Percentiles rank a stretch among this genome's conserved stretches.
These are phyloP conservation scores for Masticophis lateralis DNA, from an alignment of 2,797 vertebrate species.

Conservation along the genomic window DNA sequence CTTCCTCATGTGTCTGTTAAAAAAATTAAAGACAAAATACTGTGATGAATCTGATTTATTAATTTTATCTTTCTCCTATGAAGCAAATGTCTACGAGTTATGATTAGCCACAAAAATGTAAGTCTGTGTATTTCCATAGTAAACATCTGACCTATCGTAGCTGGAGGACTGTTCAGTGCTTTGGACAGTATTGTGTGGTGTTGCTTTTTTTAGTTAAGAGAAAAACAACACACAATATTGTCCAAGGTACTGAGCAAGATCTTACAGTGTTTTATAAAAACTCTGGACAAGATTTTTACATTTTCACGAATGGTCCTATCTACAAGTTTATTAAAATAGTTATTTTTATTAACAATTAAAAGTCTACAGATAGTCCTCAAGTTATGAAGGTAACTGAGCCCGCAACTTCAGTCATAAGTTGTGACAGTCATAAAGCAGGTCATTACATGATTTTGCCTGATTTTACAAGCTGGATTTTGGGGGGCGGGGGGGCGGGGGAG, in stretches of 20 bases:
- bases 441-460: not conserved
- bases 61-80: not conserved
- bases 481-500: too few relatives aligned
- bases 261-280: not conserved
- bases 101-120: not conserved
- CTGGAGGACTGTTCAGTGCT: not conserved
- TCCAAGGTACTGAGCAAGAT: not conserved
- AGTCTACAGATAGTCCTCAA: not conserved
- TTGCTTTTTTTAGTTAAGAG: not conserved
- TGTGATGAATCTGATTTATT: not conserved
- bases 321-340: not conserved
- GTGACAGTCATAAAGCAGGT: not conserved
- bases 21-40: conserved; percentile 28
- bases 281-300: not conserved
- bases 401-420: not conserved
- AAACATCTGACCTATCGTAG: not conserved
- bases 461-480: not conserved
- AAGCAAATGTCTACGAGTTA: not conserved
- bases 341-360: not conserved
- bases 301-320: not conserved
- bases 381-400: not conserved
- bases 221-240: not conserved
- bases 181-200: not conserved
- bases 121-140: not conserved
- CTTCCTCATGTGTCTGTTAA: conserved; percentile 80